Evolutionary conservation across 2,113 vertebrate species (phyloP).

Genomic region (Neopipo cinnamomea): DNA sequence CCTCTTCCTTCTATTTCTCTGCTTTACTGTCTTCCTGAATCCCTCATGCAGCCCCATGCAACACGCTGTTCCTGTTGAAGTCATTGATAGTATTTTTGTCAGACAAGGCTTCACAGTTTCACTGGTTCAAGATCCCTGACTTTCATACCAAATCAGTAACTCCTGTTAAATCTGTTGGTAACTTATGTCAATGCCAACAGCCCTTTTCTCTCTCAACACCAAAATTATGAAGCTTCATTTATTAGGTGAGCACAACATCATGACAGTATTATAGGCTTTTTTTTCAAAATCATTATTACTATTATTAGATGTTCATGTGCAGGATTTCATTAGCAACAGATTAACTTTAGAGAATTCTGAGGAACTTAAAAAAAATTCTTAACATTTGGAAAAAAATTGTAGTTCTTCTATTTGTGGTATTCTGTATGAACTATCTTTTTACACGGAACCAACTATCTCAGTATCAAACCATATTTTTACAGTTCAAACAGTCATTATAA

Average conservation of each 20-base stretch:
- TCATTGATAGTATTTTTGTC: neutral
- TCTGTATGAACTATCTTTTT: neutral
- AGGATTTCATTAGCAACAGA: neutral
- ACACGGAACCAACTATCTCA: neutral
- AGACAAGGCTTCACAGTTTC: neutral
- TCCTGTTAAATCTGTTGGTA: neutral
- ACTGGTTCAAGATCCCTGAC: neutral
- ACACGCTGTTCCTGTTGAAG: neutral
- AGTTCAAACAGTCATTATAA: neutral
- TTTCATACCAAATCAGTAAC: neutral
- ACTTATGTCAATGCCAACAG: neutral
- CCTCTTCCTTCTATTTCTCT: neutral
- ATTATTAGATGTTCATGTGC: neutral
- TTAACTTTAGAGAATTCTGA: neutral
- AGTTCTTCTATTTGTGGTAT: neutral
- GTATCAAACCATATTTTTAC: neutral
- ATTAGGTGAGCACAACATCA: neutral
- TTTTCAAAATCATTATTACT: neutral
- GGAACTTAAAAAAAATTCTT: neutral
- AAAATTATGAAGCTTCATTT: neutral
- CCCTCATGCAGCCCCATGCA: neutral
- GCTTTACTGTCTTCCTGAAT: neutral
- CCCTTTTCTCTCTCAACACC: neutral
- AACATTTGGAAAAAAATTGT: neutral
- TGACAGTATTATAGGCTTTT: neutral